These are phyloP conservation scores for Cyprinodon diabolis DNA, from an alignment of 2,797 vertebrate species.

Conservation along the genomic window DNA sequence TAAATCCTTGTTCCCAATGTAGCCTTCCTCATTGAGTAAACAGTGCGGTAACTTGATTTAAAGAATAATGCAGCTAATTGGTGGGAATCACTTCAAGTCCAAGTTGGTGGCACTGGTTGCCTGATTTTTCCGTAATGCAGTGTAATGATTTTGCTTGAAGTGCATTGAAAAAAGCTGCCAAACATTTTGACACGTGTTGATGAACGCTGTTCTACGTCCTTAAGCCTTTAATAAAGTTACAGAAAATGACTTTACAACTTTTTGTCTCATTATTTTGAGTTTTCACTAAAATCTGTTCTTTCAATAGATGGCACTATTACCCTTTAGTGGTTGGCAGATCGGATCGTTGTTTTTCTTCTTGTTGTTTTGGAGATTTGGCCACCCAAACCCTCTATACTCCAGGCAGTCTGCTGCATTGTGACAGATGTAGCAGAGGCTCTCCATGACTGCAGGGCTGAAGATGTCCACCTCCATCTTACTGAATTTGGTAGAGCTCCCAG, in stretches of 20 bases:
- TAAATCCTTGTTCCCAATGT: constrained; percentile 36
- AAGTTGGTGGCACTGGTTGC: constrained; percentile 22
- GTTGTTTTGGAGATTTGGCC: constrained; percentile 81
- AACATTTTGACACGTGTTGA: constrained; percentile 15
- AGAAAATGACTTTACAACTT: constrained; percentile 6
- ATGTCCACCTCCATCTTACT: constrained; percentile 74
- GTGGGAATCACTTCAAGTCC: constrained; percentile 37
- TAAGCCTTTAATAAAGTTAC: constrained; percentile 57
- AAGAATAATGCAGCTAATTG: constrained; percentile 6
- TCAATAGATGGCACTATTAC: not conserved
- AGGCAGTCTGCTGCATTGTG: constrained; percentile 87
- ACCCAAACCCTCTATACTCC: constrained; percentile 81
- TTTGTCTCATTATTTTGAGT: not conserved
- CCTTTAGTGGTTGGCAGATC: constrained; percentile 1
- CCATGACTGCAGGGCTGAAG: constrained; percentile 83
- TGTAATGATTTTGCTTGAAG: constrained; percentile 19
- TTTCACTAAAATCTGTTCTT: not conserved
- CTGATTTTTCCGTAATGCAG: constrained; percentile 35
- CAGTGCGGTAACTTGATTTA: constrained; percentile 31
- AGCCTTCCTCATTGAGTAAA: constrained; percentile 38
- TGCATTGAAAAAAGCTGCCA: constrained; percentile 40
- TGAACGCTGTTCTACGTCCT: constrained; percentile 10
- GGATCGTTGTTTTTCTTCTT: constrained; percentile 57
- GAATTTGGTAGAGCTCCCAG: constrained; percentile 64
- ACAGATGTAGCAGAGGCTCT: constrained; percentile 87